phyloP scores from a whole-genome alignment of 1,140 invertebrate genomes.

The Acarapis woodi region DNA sequence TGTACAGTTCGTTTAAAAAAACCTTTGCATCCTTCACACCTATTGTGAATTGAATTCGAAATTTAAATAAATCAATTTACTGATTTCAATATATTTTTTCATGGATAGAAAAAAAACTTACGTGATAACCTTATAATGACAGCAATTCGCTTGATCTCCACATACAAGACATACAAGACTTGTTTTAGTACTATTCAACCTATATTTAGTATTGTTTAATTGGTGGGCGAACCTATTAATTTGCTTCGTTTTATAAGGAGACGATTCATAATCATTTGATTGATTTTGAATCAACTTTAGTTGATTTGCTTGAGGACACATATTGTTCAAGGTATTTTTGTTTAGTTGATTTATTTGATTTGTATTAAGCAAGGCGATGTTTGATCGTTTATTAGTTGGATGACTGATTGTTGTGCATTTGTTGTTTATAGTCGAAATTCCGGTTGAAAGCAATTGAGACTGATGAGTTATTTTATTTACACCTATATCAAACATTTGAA shows the following conservation, averaged over 20 bases:
- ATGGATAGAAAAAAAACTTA: too few species aligned
- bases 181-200: too few species aligned
- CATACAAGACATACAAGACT: slow-evolving; percentile 88
- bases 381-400: too few species aligned
- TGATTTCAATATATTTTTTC: too few species aligned
- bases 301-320: neutral
- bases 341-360: neutral
- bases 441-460: too few species aligned
- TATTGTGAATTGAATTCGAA: neutral
- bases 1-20: slow-evolving; percentile 67
- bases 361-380: neutral
- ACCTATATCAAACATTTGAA: too few species aligned
- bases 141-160: slow-evolving; percentile 88
- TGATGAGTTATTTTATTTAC: too few species aligned
- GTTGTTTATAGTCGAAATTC: too few species aligned
- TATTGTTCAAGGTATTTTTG: slow-evolving; percentile 5
- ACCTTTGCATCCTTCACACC: slow-evolving; percentile 80
- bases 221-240: too few species aligned
- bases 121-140: slow-evolving; percentile 90
- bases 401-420: too few species aligned
- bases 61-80: too few species aligned
- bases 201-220: too few species aligned
- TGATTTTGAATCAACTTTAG: neutral
- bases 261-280: neutral
- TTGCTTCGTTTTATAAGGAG: slow-evolving; percentile 2